Conservation (phyloP, 2,113 vertebrate genomes). For the Holacanthus passer region DNA sequence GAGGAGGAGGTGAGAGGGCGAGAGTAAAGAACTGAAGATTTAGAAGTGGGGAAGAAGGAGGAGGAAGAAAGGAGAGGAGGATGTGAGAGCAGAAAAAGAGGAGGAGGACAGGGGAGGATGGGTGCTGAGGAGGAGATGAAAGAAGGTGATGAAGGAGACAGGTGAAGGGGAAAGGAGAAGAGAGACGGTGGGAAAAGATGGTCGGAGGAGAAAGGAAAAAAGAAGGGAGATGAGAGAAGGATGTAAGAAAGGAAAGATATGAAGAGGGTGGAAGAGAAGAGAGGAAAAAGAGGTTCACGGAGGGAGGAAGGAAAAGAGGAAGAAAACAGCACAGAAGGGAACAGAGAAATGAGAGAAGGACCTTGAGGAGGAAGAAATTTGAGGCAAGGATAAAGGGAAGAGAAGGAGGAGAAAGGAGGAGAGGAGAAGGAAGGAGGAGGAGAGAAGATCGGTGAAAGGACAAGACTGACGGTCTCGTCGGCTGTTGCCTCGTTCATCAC, state of each 20-base stretch:
- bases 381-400: neutral
- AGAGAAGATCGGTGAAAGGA: slow-evolving; percentile 12
- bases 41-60: no score
- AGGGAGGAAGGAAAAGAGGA: neutral
- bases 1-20: neutral
- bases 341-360: neutral
- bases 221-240: no score
- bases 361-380: neutral
- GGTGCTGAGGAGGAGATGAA: neutral
- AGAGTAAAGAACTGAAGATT: neutral
- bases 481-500: slow-evolving; percentile 36
- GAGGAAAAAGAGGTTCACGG: neutral
- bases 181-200: no score
- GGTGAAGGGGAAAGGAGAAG: no score
- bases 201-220: no score
- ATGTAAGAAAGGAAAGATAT: neutral
- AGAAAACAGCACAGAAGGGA: neutral
- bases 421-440: neutral
- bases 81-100: neutral
- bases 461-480: slow-evolving; percentile 3
- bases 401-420: neutral
- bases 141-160: no score
- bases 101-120: no score
- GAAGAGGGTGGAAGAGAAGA: neutral
- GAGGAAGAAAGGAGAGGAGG: neutral